A percentile compares a stretch with the other conserved stretches of the same genome.
phyloP scores from a whole-genome alignment of 2,113 vertebrate genomes.

The Oryzias curvinotus region DNA sequence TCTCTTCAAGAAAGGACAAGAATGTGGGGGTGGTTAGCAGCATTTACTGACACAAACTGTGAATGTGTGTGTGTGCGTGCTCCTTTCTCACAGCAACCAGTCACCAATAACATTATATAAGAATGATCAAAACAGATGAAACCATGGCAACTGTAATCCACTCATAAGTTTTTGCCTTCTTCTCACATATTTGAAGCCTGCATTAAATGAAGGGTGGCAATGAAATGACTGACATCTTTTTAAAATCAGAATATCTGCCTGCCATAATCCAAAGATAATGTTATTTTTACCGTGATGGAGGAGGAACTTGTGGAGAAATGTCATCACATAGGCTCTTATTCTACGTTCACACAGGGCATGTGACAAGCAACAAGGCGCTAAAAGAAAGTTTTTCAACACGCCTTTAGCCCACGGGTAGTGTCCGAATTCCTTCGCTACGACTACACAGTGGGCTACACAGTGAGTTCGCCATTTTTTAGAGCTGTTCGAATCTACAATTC shows the following conservation, averaged over 20 bases:
- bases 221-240: constrained; percentile 26
- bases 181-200: constrained; percentile 10
- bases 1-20: constrained; percentile 72
- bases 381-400: no score
- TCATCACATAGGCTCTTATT: constrained; percentile 39
- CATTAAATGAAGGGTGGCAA: constrained; percentile 41
- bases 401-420: no score
- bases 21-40: constrained; percentile 71
- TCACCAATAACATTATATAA: constrained; percentile 73
- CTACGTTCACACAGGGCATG: no score
- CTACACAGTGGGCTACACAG: no score
- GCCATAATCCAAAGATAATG: constrained; percentile 15
- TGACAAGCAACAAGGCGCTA: no score
- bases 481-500: no score
- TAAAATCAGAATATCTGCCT: constrained; percentile 2
- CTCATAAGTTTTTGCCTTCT: constrained; percentile 22
- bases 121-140: constrained; percentile 68
- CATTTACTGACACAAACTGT: constrained; percentile 70
- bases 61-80: constrained; percentile 26
- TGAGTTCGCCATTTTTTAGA: no score
- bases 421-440: no score
- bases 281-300: constrained; percentile 13
- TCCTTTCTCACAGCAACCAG: constrained; percentile 66
- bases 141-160: constrained; percentile 67
- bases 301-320: constrained; percentile 23